A percentile compares a stretch with the other conserved stretches of the same genome.
Conservation (phyloP, 1,140 invertebrate species). For the roundworm (Caenorhabditis elegans) region DNA sequence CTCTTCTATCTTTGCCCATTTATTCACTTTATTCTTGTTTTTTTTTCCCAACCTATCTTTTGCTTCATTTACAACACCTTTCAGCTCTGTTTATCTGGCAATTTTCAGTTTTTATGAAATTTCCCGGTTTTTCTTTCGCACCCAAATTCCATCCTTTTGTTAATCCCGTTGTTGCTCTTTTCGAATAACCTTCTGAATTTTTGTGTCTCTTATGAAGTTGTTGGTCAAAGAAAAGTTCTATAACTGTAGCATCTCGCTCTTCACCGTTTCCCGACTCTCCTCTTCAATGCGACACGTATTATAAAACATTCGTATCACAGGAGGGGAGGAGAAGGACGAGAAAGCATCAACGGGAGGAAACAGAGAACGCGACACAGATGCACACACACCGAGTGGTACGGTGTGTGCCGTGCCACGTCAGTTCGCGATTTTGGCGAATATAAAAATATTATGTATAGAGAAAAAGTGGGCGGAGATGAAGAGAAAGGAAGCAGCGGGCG, state of each 20-base stretch:
- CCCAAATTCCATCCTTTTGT: neutral
- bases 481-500: neutral
- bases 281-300: neutral
- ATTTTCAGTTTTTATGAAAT: neutral
- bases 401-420: constrained; percentile 6
- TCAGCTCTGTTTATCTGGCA: neutral
- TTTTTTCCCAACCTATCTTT: neutral
- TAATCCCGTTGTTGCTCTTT: constrained; percentile 3
- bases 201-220: neutral
- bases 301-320: constrained; percentile 13
- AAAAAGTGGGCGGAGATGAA: neutral
- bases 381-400: neutral
- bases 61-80: neutral
- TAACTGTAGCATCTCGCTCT: neutral
- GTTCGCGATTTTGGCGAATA: neutral
- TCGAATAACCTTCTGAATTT: neutral
- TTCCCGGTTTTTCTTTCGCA: neutral
- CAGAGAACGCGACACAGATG: neutral
- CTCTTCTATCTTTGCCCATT: neutral
- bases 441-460: constrained; percentile 22
- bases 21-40: neutral
- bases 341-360: neutral
- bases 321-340: neutral
- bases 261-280: neutral
- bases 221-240: too few relatives aligned